Percentiles rank a stretch among this genome's conserved stretches.
These are phyloP conservation scores for Xestia c-nigrum DNA, from an alignment of 2,888 invertebrate genomes.

Conservation along the genomic window DNA sequence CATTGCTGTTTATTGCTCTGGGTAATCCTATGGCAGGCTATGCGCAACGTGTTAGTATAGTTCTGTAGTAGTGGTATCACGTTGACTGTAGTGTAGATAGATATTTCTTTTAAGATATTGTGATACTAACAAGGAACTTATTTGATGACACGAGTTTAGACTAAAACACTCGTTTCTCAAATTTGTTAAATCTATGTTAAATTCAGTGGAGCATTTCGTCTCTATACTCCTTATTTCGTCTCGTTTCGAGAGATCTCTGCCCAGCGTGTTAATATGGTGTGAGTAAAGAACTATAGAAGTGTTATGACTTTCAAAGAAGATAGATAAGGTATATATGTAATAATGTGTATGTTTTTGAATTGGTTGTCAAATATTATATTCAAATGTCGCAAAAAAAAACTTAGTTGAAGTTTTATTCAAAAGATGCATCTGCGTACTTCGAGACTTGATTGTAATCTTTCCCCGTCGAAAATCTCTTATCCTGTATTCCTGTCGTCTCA, in stretches of 20 bases:
- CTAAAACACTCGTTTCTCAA: background rate
- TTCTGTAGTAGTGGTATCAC: background rate
- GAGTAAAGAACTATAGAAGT: background rate
- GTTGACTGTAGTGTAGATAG: background rate
- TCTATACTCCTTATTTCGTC: background rate
- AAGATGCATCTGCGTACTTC: background rate
- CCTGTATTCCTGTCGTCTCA: conserved; percentile 18
- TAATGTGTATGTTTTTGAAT: background rate
- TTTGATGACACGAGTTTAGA: background rate
- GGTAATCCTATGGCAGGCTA: conserved; percentile 44
- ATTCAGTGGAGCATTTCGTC: background rate
- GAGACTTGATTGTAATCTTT: background rate
- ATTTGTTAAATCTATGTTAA: background rate
- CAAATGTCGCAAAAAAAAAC: background rate
- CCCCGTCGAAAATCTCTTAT: conserved; percentile 10
- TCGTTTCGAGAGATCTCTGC: background rate
- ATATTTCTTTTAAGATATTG: background rate
- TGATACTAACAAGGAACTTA: background rate
- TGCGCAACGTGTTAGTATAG: conserved; percentile 37
- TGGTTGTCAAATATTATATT: background rate
- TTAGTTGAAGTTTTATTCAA: background rate
- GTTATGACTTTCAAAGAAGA: background rate
- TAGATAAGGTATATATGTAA: background rate
- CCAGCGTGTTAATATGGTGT: background rate
- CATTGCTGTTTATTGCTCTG: conserved; percentile 53